A percentile compares a stretch with the other conserved stretches of the same genome.
phyloP scores from a whole-genome alignment of 1,140 invertebrate genomes.

The Rhynchophorus ferrugineus region DNA sequence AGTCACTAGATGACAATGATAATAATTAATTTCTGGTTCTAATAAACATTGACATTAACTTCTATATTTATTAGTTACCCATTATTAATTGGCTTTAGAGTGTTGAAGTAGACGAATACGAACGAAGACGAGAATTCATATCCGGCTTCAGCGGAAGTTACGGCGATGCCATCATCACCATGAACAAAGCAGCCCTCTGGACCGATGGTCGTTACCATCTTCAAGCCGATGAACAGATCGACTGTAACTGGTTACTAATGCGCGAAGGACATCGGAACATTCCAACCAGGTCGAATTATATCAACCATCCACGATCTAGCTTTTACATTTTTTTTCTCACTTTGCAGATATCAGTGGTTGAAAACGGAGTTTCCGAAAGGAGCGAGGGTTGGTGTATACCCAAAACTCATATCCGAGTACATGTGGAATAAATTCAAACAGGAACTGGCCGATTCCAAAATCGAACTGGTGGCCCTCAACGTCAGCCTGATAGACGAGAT shows the following conservation, averaged over 20 bases:
- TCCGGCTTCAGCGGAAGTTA: constrained; percentile 81
- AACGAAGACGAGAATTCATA: constrained; percentile 73
- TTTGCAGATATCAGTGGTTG: constrained; percentile 55
- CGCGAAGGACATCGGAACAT: constrained; percentile 53
- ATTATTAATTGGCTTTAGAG: constrained; percentile 42
- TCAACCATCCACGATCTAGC: background rate
- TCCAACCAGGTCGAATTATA: constrained; percentile 41
- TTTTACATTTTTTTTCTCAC: background rate
- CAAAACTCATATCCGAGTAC: constrained; percentile 58
- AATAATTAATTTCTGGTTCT: no score
- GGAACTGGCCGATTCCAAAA: constrained; percentile 49
- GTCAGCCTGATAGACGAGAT: constrained; percentile 74
- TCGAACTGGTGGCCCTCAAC: constrained; percentile 55
- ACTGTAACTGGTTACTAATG: constrained; percentile 77
- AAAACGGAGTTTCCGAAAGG: constrained; percentile 56
- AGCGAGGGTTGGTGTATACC: constrained; percentile 74
- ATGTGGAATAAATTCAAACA: constrained; percentile 48
- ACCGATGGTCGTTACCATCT: constrained; percentile 80
- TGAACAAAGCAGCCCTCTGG: constrained; percentile 74
- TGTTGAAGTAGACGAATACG: constrained; percentile 60
- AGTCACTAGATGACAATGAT: no score
- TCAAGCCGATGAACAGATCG: constrained; percentile 65
- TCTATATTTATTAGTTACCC: no score
- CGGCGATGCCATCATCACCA: constrained; percentile 71
- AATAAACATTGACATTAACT: no score